phyloP scores from a whole-genome alignment of 2,888 invertebrate genomes.

The Philaethria dido region DNA sequence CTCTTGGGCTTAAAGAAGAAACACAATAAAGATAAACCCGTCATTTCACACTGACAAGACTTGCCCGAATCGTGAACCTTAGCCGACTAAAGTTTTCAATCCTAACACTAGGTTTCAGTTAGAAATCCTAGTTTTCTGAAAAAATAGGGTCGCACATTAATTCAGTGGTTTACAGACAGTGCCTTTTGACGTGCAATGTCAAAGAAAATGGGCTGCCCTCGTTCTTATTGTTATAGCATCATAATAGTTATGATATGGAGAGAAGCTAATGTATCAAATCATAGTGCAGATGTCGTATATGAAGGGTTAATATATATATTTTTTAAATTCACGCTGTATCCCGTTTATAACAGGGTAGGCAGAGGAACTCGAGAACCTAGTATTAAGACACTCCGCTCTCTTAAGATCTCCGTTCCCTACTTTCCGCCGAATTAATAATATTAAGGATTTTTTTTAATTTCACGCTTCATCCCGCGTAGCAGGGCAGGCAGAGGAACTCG shows the following conservation, averaged over 20 bases:
- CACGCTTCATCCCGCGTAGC: no score
- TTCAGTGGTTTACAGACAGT: slow-evolving; percentile 21
- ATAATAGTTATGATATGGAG: slow-evolving; percentile 19
- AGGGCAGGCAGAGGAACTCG: no score
- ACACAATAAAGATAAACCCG: slow-evolving; percentile 13
- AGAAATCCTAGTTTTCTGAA: slow-evolving; percentile 18
- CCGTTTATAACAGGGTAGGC: no score
- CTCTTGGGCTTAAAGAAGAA: slow-evolving; percentile 19
- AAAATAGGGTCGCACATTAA: slow-evolving; percentile 28
- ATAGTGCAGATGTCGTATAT: neutral
- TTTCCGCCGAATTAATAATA: no score
- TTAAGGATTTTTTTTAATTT: no score
- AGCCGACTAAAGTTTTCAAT: slow-evolving; percentile 1
- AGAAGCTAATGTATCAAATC: neutral
- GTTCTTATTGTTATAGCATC: slow-evolving; percentile 16
- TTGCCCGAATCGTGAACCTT: neutral
- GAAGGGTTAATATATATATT: neutral
- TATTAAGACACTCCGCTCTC: no score
- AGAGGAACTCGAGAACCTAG: no score
- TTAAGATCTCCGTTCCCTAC: no score
- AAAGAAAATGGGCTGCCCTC: slow-evolving; percentile 28
- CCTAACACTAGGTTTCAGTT: slow-evolving; percentile 5
- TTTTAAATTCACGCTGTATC: no score
- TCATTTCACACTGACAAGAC: slow-evolving; percentile 5
- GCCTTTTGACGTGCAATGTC: slow-evolving; percentile 28